Evolutionary conservation across 1,140 invertebrate species (phyloP), one percentile per base, ranked within the genome.

Genomic region (Euura saliciscinereae): DNA sequence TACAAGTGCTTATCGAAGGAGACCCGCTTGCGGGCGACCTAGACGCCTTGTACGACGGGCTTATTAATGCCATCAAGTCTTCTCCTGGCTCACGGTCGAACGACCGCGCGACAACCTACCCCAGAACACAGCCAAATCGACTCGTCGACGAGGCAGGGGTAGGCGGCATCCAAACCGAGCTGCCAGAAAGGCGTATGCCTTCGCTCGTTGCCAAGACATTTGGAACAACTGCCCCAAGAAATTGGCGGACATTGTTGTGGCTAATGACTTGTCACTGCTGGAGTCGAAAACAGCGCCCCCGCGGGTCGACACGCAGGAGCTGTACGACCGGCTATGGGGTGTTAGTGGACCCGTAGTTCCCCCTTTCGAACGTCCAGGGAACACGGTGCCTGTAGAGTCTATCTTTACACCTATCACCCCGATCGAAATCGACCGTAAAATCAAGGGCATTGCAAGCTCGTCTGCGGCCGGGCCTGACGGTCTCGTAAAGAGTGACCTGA

Each of bases 401-500:
- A 6, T 66, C 1, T 64, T 67, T 66, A 6, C 7, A 7, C 71
- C 71, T 3, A 66, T 72, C 7, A 43, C 28, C 45, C 65, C 43
- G 43, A n/a, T 28, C 10, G 71, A 72, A 6, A 66, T 72, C 10
- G 67, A 45, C 43, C 44, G 45, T 43, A 6, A 66, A 7, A 2
- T 72, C 10, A 44, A 43, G 1, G 67, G 11, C 43, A 45, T 72
- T 13, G 67, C 28, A 45, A 10, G 44, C 0, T 59, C 45, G 28
- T 65, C 68, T 46, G 68, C 67, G 11, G 6, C 11, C 13, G 72
- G 72, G n/a, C 68, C 68, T 8, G 72, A 73, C 64, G 46, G 42
- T n/a, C 42, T 70, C n/a, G 45, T 6, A 44, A 43, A 44, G n/a
- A 64, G 51, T 8, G 3, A 43, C 13, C 1, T 71, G 3, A 11